phyloP scores from a whole-genome alignment of 2,113 vertebrate species.

The Calcarius ornatus region DNA sequence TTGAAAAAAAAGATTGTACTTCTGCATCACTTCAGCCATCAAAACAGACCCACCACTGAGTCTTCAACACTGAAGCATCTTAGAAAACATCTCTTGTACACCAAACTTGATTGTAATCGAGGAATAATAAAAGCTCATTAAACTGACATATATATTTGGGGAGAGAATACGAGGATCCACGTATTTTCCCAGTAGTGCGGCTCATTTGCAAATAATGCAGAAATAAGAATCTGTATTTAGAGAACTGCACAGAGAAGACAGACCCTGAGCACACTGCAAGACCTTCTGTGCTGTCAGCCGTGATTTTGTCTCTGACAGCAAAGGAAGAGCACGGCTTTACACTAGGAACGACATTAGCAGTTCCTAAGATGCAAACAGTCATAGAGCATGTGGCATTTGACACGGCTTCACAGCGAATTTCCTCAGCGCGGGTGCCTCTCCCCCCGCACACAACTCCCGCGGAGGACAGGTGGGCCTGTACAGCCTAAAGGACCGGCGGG shows the following conservation, averaged over 20 bases:
- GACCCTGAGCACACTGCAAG: fast-evolving
- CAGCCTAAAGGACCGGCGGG: background rate
- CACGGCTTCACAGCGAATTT: background rate
- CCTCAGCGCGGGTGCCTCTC: fast-evolving
- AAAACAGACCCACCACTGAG: background rate
- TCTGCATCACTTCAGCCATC: background rate
- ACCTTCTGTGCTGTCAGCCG: background rate
- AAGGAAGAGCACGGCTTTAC: fast-evolving
- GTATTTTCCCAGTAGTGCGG: background rate
- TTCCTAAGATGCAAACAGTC: background rate
- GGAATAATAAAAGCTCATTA: background rate
- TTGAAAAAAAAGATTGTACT: background rate
- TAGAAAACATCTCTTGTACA: background rate
- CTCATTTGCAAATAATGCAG: background rate
- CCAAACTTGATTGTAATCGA: background rate
- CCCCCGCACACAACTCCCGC: background rate
- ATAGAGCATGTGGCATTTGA: background rate
- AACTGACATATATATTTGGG: fast-evolving
- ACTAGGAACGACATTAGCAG: fast-evolving
- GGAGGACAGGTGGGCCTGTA: background rate
- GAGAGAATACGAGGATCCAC: background rate
- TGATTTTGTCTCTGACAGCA: background rate
- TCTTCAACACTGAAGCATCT: background rate
- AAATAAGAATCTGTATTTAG: background rate
- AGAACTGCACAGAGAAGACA: background rate